A percentile compares a stretch with the other conserved stretches of the same genome.
Conservation (phyloP, 2,888 invertebrate species). For the Timandra comae region DNA sequence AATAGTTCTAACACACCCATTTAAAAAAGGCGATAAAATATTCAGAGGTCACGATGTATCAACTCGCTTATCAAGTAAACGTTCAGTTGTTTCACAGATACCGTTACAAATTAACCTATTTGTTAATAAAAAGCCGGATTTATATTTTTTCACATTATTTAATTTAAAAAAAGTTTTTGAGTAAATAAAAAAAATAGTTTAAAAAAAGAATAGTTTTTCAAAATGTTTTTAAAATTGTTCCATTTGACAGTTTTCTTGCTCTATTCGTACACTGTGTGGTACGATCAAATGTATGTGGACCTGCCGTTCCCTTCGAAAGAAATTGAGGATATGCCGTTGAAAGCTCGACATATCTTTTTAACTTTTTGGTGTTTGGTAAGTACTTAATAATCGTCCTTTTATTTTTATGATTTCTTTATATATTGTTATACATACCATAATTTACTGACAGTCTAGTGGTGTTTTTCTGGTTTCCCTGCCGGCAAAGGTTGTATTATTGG, state of each 20-base stretch:
- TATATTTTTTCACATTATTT: no score
- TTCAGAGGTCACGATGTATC: background rate
- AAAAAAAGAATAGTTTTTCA: background rate
- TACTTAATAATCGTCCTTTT: no score
- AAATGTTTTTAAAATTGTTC: slow-evolving; percentile 30
- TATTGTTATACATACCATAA: no score
- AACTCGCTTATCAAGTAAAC: background rate
- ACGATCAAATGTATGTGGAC: slow-evolving; percentile 49
- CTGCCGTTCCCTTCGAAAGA: slow-evolving; percentile 38
- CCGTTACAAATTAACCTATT: background rate
- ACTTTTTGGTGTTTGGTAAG: slow-evolving; percentile 59
- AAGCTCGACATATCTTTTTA: slow-evolving; percentile 45
- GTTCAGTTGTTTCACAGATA: background rate
- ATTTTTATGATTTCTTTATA: no score
- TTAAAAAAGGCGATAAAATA: no score
- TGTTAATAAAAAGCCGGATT: background rate
- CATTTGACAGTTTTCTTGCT: slow-evolving; percentile 39
- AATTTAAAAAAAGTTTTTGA: background rate
- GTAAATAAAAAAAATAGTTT: background rate
- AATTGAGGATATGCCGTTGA: slow-evolving; percentile 37
- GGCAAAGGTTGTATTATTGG: no score
- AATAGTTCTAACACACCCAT: no score
- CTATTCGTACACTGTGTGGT: slow-evolving; percentile 44
- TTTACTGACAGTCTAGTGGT: no score
- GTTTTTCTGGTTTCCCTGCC: no score